Conservation (phyloP, 2,113 vertebrate genomes). For the Phylloscopus whistleri region DNA sequence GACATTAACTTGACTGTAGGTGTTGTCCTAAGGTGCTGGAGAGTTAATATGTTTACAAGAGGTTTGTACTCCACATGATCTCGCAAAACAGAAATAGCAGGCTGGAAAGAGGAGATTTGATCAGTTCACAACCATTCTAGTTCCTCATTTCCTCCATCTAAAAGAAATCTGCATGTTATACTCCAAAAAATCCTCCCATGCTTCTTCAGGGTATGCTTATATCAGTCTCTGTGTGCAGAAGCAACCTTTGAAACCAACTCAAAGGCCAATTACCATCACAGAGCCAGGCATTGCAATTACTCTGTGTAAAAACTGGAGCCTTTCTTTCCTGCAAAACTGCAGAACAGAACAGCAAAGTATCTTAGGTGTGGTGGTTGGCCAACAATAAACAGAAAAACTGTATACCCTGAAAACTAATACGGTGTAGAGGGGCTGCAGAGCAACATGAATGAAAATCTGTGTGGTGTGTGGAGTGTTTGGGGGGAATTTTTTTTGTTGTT, state of each 20-base stretch:
- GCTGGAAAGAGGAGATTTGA: background rate
- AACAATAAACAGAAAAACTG: constrained; percentile 60
- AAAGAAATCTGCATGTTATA: background rate
- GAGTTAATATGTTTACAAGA: background rate
- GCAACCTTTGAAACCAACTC: background rate
- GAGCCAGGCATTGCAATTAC: background rate
- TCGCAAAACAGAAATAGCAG: background rate
- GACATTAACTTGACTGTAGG: background rate
- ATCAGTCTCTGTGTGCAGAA: background rate
- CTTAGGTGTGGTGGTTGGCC: constrained; percentile 37
- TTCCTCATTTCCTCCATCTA: background rate
- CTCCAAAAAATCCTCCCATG: background rate
- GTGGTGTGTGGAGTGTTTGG: constrained; percentile 69
- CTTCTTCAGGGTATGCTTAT: background rate
- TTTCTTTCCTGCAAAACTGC: background rate
- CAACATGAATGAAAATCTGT: constrained; percentile 76
- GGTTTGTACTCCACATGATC: background rate
- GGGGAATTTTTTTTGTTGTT: constrained; percentile 63
- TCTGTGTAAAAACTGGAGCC: background rate
- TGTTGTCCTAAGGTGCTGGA: background rate
- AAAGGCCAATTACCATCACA: background rate
- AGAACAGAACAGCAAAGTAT: constrained; percentile 13
- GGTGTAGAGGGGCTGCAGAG: constrained; percentile 47
- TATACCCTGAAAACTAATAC: constrained; percentile 66
- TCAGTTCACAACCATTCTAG: background rate